Base-by-base conservation (phyloP, 2,888 invertebrate species). In the Leptopilina myrica region DNA sequence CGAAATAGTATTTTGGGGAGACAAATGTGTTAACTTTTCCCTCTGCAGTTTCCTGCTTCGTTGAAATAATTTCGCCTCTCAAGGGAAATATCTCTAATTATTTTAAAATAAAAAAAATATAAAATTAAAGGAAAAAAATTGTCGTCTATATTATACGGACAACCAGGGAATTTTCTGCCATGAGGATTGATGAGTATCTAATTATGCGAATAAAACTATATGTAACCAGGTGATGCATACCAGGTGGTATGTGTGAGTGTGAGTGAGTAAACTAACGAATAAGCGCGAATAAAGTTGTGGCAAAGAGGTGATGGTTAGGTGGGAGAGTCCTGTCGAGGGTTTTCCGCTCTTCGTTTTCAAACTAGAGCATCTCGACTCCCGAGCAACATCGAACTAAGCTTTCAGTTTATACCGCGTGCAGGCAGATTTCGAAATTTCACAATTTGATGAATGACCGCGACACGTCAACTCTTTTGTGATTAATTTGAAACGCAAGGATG, bases 111-210 rank as follows among this genome's bases (percentile, higher is more conserved):
- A 43, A 43, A 43, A 43, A 43, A 43, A 8, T 43, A 8, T 7
- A 49, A 49, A 49, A 49, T 49, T 9, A 49, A 49, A 49, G 2
- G 67, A 3, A 62, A 66, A 77, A 83, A 82, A 11, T 26, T 53
- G 69, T 73, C 73, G 53, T 56, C 56, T 56, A 53, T 56, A 49
- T 46, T 49, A 49, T 49, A 49, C 49, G 56, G 73, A 73, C 73
- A 73, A 56, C 73, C 84, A 84, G 85, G 79, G 85, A 84, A 82
- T 86, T 83, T 80, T 53, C 40, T 73, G 40, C 56, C 33, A 56
- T 14, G 82, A 87, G 84, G 87, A 88, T 89, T 88, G 89, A 89
- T 89, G 89, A 86, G 83, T 85, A 87, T 87, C 87, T 89, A 89
- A 89, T 89, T 89, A 89, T 86, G 86, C 83, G 86, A 85, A 85